Evolutionary conservation across 1,140 invertebrate species (phyloP).

Genomic region (Leptinotarsa lineolata): DNA sequence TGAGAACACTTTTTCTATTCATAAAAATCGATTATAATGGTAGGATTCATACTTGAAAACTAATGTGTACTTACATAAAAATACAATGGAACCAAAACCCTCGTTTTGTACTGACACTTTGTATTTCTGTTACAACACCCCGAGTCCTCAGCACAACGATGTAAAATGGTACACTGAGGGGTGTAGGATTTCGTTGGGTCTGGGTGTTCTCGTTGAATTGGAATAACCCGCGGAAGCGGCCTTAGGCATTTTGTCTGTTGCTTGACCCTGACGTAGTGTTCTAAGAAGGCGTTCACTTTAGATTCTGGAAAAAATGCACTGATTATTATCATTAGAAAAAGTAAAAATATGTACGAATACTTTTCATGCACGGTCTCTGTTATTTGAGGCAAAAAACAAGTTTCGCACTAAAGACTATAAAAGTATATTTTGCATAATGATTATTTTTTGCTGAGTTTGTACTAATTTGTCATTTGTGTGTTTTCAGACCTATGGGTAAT

Average conservation of each 20-base stretch:
- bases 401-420: too few relatives aligned
- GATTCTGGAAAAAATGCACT: conserved; percentile 36
- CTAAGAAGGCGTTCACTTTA: conserved; percentile 55
- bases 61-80: conserved; percentile 69
- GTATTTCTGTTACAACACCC: conserved; percentile 71
- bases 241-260: conserved; percentile 65
- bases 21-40: too few relatives aligned
- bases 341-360: too few relatives aligned
- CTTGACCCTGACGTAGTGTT: conserved; percentile 63
- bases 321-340: too few relatives aligned
- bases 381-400: too few relatives aligned
- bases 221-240: conserved; percentile 67
- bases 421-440: too few relatives aligned
- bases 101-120: conserved; percentile 69
- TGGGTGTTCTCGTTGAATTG: conserved; percentile 67
- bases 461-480: too few relatives aligned
- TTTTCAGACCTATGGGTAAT: too few relatives aligned
- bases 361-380: too few relatives aligned
- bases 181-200: conserved; percentile 70
- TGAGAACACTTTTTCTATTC: too few relatives aligned
- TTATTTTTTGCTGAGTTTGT: too few relatives aligned
- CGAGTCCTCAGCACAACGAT: conserved; percentile 76
- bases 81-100: conserved; percentile 66
- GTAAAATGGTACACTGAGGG: conserved; percentile 74
- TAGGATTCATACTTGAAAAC: too few relatives aligned